These are phyloP conservation scores for Toxonevra muliebris DNA, from an alignment of 2,888 invertebrate species.

Conservation along the genomic window DNA sequence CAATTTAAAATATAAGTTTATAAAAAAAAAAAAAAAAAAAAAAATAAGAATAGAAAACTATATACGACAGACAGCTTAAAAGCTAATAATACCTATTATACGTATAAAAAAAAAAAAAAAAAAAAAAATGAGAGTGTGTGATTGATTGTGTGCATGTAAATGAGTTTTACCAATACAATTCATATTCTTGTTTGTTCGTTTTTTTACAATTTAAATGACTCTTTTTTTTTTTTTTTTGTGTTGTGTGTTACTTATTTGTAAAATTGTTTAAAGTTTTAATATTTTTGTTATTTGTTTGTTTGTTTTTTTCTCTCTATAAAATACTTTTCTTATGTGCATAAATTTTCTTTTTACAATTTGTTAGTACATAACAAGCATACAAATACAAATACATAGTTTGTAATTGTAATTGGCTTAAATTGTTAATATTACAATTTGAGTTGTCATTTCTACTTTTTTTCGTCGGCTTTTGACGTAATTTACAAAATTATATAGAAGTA, in stretches of 20 bases:
- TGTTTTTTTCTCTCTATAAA: background rate
- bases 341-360: background rate
- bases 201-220: conserved; percentile 22
- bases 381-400: conserved; percentile 10
- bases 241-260: background rate
- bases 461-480: conserved; percentile 49
- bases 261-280: background rate
- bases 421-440: conserved; percentile 56
- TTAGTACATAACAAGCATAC: background rate
- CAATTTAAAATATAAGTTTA: no score
- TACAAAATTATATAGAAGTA: conserved; percentile 45
- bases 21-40: no score
- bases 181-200: no score
- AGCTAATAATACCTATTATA: no score
- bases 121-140: no score
- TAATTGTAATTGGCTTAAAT: conserved; percentile 28
- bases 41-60: no score
- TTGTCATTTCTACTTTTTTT: conserved; percentile 57
- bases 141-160: no score
- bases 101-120: no score
- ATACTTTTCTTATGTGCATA: background rate
- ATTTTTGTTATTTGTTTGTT: background rate
- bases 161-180: no score
- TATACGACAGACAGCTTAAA: no score
- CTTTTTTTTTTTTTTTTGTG: background rate